Base-by-base conservation (phyloP, 2,888 invertebrate species). In the Quadroppia sp. region DNA sequence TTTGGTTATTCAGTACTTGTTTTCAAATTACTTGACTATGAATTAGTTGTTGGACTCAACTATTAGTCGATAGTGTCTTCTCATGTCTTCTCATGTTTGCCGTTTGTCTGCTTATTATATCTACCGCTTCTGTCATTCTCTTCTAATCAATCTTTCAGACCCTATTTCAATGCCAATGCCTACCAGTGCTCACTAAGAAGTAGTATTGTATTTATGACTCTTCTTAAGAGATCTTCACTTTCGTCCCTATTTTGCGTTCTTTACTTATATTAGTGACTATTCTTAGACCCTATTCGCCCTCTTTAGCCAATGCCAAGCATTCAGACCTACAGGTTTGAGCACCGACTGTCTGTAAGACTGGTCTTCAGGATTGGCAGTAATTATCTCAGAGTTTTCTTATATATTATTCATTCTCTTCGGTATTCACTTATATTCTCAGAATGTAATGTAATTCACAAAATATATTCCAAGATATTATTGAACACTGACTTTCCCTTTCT, bases 381-480 rank as follows among this genome's bases (percentile, higher is more conserved):
- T 59, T 59, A 59, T 23, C 28, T 32, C 13, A 30, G 59, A 30
- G n/a, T 59, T 32, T n/a, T 32, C 13, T 7, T n/a, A 59, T 59
- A 59, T 53, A 53, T 53, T 53, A 53, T 53, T 53, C 53, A 53
- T 50, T 20, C n/a, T 20, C 20, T 53, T 53, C 9, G 23, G 20
- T 53, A 25, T 20, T 50, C 20, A n/a, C 17, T 56, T 59, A n/a
- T n/a, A n/a, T 36, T 67, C 40, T 67, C 15, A n/a, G 64, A 20
- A 64, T 40, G 67, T n/a, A 67, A 67, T 67, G 40, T 42, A 67
- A 67, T 67, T 67, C 67, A 67, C 67, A 67, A 67, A 67, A 67
- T 28, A 61, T 53, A 53, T 25, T 53, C 53, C n/a, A 23, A 4
- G 13, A 30, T 28, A 59, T 59, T 59, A 59, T 23, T 17, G 30